A percentile compares a stretch with the other conserved stretches of the same genome.
These are phyloP conservation scores for Nematolebias whitei DNA, from an alignment of 2,113 vertebrate species.

Conservation along the genomic window DNA sequence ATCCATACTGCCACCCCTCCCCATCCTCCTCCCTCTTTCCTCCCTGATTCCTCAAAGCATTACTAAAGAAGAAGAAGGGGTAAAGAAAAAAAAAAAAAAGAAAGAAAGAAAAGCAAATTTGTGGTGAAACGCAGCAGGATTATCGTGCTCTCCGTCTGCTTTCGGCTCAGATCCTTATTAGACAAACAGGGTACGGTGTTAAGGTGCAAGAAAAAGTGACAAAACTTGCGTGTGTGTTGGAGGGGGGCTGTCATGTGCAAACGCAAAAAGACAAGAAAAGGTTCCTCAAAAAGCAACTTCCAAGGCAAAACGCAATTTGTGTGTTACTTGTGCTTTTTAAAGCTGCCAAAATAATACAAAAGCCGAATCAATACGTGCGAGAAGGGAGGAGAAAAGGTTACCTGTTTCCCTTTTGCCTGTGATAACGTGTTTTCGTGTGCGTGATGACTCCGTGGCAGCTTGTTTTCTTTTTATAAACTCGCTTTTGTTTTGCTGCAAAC, in stretches of 20 bases:
- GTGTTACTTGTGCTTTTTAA: slow-evolving; percentile 64
- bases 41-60: slow-evolving; percentile 69
- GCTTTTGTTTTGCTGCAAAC: slow-evolving; percentile 47
- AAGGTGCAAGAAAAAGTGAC: slow-evolving; percentile 75
- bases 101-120: slow-evolving; percentile 70
- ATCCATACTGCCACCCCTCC: slow-evolving; percentile 61
- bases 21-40: slow-evolving; percentile 38
- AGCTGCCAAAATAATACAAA: slow-evolving; percentile 64
- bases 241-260: background rate
- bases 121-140: slow-evolving; percentile 71
- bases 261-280: slow-evolving; percentile 24
- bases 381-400: slow-evolving; percentile 35
- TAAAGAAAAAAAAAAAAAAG: slow-evolving; percentile 22
- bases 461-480: slow-evolving; percentile 65
- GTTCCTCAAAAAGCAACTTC: slow-evolving; percentile 53
- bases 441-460: slow-evolving; percentile 56
- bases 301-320: slow-evolving; percentile 60
- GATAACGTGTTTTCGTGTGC: slow-evolving; percentile 44
- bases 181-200: slow-evolving; percentile 74
- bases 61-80: slow-evolving; percentile 66
- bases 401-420: slow-evolving; percentile 48
- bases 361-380: slow-evolving; percentile 43
- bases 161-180: slow-evolving; percentile 77
- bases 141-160: slow-evolving; percentile 68
- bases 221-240: slow-evolving; percentile 40